Conservation (phyloP, 2,797 vertebrate species). For the Eulemur mongoz region DNA sequence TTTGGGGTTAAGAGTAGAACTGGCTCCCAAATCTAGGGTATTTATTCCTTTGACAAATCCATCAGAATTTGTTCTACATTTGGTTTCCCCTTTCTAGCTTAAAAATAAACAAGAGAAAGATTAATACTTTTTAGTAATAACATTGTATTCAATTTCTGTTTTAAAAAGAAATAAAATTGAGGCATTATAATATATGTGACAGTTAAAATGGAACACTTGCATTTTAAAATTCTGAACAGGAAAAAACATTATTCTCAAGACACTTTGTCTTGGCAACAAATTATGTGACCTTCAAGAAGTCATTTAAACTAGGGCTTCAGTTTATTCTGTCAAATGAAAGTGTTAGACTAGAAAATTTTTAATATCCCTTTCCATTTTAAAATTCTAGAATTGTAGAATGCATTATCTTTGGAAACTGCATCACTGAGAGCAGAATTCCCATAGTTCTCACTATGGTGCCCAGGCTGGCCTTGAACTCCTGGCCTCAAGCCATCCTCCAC, state of each 20-base stretch:
- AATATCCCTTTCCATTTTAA: neutral
- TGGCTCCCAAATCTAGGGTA: neutral
- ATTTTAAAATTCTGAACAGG: conserved; percentile 36
- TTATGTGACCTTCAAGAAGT: neutral
- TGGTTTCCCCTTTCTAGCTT: conserved; percentile 47
- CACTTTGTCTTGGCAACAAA: conserved; percentile 7
- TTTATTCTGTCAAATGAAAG: conserved; percentile 45
- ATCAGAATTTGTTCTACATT: neutral
- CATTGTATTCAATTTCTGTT: conserved; percentile 26
- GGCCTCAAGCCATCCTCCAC: neutral
- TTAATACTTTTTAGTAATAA: conserved; percentile 37
- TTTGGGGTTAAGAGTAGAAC: neutral
- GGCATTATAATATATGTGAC: neutral
- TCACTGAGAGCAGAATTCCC: conserved; percentile 4
- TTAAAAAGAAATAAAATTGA: conserved; percentile 45
- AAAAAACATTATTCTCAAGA: conserved; percentile 9
- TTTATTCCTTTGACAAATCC: conserved; percentile 20
- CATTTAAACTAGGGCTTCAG: conserved; percentile 10
- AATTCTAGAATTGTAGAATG: conserved; percentile 29
- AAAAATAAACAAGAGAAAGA: conserved; percentile 57
- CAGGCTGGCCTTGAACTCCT: neutral
- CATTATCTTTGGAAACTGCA: neutral
- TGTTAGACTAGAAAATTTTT: neutral
- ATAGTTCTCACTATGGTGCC: neutral
- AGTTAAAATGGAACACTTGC: conserved; percentile 36